Base-by-base conservation (phyloP, 2,113 vertebrate genomes). In the Cinclus mexicanus region DNA sequence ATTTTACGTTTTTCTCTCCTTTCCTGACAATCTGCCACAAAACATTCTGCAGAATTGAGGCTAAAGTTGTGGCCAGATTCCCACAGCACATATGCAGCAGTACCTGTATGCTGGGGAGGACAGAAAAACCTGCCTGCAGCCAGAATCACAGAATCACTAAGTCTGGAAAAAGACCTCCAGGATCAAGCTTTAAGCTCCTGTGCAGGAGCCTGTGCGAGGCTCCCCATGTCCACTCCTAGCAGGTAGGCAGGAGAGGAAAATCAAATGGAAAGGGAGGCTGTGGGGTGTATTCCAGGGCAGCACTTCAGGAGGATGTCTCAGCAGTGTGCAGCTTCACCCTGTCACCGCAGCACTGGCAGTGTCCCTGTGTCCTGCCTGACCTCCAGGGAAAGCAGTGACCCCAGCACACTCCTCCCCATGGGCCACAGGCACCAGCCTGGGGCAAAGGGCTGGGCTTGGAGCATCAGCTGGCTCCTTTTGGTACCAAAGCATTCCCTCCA, bases 1-100 rank as follows among this genome's bases (percentile, higher is more conserved):
- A 88, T 80, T 95, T 86, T 86, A 92, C 79, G 63, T 80, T 93
- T 90, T 91, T 77, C 84, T 90, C 63, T 75, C 68, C 85, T 86
- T 83, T 31, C 92, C 90, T 70, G 68, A 93, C 94, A 96, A 70
- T 52, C 87, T 83, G 87, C 90, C 90, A 47, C 94, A 55, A 88
- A 92, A 86, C 0, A 0, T 63, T 37, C 59, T 10, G 60, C 79
- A 56, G 88, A 88, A 94, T 14, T 56, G 70, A 64, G 49, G 71
- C 79, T 2, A 1, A 55, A 61, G 26, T 41, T 77, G 69, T 1
- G 47, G 65, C 37, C 76, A 55, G 76, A 55, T 83, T 86, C 41
- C 89, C 44, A 19, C 47, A 55, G 74, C 44, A 56, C 14, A 9
- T 5, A 33, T 3, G 1, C 42, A 67, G 65, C 9, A 22, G n/a